phyloP scores from a whole-genome alignment of 2,113 vertebrate species.

The Gymnocephalus cernua region DNA sequence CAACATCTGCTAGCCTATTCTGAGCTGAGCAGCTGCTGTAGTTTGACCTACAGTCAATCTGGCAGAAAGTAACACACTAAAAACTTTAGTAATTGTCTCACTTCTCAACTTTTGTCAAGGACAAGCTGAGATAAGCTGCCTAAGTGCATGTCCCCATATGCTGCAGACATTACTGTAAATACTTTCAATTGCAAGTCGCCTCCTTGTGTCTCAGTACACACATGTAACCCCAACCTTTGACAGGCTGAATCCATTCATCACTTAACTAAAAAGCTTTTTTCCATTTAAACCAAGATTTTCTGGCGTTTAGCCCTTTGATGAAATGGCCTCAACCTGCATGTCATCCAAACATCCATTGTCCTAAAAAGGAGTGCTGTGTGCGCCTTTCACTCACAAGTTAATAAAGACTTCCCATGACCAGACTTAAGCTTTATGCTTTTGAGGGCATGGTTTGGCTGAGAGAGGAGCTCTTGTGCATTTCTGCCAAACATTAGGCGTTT shows the following conservation, averaged over 20 bases:
- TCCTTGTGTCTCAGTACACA: constrained; percentile 32
- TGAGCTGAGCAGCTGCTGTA: constrained; percentile 53
- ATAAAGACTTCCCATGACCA: constrained; percentile 72
- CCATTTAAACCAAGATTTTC: constrained; percentile 52
- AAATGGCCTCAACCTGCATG: constrained; percentile 66
- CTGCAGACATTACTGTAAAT: constrained; percentile 59
- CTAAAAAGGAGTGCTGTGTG: constrained; percentile 72
- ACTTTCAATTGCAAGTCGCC: constrained; percentile 47
- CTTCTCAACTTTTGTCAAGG: constrained; percentile 25
- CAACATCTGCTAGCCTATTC: constrained; percentile 69
- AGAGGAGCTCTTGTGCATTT: constrained; percentile 62
- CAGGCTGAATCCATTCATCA: constrained; percentile 59
- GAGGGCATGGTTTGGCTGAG: constrained; percentile 61
- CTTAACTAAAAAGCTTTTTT: constrained; percentile 62
- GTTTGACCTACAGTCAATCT: constrained; percentile 43
- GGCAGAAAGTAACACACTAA: constrained; percentile 11
- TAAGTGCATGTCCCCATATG: constrained; percentile 38
- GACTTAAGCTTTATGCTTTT: constrained; percentile 55
- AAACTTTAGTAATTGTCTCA: constrained; percentile 36
- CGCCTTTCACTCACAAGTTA: constrained; percentile 57
- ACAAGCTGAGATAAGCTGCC: constrained; percentile 33
- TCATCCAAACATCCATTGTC: constrained; percentile 70
- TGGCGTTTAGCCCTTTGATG: constrained; percentile 56
- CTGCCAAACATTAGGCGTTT: constrained; percentile 72
- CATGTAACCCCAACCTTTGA: constrained; percentile 35